Base-by-base conservation (phyloP, 2,797 vertebrate genomes). In the Epinephelus coioides region DNA sequence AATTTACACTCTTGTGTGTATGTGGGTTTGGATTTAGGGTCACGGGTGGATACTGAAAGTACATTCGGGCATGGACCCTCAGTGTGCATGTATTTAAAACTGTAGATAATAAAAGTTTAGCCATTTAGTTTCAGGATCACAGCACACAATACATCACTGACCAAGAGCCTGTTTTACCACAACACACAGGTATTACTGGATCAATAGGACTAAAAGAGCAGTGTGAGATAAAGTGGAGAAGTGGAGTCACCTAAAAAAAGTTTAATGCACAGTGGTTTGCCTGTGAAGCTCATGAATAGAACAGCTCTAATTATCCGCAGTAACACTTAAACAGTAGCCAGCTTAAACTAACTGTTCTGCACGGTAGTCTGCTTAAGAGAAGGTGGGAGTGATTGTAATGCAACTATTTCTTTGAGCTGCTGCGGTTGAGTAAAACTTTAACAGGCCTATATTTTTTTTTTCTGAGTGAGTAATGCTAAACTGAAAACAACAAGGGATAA, bases 61-160 rank as follows among this genome's bases (percentile, higher is more conserved):
- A 88, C 11, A 80, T 79, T 88, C 73, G 85, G 55, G 66, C 69
- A 80, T 67, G 69, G 66, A 78, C 80, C 79, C 53, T 25, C 64
- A 43, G 53, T 72, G 73, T 84, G 70, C 73, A 73, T 88, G 44
- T 59, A 81, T 86, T 80, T 65, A 82, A 80, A 88, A 86, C 78
- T 63, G 44, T 56, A 81, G 43, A 87, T 89, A 80, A 87, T 76
- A 69, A 57, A 82, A 77, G 59, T 89, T 92, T 84, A 81, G 67
- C 59, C 72, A 71, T 73, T 85, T 74, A 65, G 74, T 85, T 86
- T 85, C 50, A 71, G 76, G 83, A 85, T 90, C 82, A 88, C 69
- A 75, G 85, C 76, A 70, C 61, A 78, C 53, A 61, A n/a, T 53
- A 38, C 60, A 77, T 50, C 66, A 73, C 19, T 72, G 49, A 69